These are phyloP conservation scores for Hepsetus odoe DNA, from an alignment of 2,113 vertebrate species.

Conservation along the genomic window DNA sequence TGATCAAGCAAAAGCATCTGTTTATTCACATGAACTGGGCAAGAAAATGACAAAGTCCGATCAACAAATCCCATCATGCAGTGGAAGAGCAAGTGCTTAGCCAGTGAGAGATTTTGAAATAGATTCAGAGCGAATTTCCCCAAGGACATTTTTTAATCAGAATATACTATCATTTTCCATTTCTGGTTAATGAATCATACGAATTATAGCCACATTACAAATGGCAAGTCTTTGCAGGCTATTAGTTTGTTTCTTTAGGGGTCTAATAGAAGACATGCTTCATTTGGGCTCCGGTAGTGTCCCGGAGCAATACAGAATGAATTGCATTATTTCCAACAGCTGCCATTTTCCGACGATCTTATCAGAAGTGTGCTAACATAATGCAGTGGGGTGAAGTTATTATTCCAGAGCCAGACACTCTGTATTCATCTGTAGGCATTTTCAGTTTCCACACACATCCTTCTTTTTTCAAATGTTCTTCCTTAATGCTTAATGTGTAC, in stretches of 20 bases:
- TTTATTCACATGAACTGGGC: constrained; percentile 19
- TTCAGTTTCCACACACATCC: constrained; percentile 57
- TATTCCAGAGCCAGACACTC: constrained; percentile 76
- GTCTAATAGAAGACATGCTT: constrained; percentile 96
- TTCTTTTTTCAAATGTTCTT: constrained; percentile 61
- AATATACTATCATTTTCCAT: constrained; percentile 95
- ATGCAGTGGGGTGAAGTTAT: constrained; percentile 78
- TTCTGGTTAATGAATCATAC: constrained; percentile 99
- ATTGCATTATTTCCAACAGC: constrained; percentile 93
- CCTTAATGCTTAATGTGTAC: constrained; percentile 63
- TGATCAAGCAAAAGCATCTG: background rate
- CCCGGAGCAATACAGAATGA: constrained; percentile 88
- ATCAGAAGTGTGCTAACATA: constrained; percentile 78
- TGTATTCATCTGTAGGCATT: constrained; percentile 69
- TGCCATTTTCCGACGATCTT: constrained; percentile 86
- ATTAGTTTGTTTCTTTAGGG: constrained; percentile 99
- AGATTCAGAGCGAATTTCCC: constrained; percentile 89
- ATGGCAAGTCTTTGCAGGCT: constrained; percentile 95
- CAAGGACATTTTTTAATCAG: constrained; percentile 84
- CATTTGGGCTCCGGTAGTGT: constrained; percentile 87
- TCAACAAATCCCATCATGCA: constrained; percentile 75
- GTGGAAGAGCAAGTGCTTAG: constrained; percentile 87
- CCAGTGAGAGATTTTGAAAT: constrained; percentile 88
- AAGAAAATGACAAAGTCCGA: constrained; percentile 60
- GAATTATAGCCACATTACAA: constrained; percentile 99